phyloP scores from a whole-genome alignment of 2,797 vertebrate genomes.

The Danio choprae region DNA sequence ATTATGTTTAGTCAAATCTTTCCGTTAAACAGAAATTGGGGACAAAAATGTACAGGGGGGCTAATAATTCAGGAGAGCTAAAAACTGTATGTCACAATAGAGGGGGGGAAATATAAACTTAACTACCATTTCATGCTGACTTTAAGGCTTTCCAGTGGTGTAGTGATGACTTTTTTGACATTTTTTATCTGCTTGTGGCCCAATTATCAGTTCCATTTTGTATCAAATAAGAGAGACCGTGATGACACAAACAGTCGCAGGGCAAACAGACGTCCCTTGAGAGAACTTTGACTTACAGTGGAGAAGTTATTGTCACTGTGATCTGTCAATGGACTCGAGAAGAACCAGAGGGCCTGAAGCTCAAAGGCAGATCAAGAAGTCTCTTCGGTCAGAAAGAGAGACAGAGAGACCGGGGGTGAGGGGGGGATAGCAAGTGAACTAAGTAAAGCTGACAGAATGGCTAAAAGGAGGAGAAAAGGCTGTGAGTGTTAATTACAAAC shows the following conservation, averaged over 20 bases:
- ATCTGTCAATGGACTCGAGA: slow-evolving; percentile 40
- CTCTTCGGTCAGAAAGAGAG: slow-evolving; percentile 49
- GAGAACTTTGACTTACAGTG: slow-evolving; percentile 49
- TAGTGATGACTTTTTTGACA: not conserved
- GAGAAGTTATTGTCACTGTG: slow-evolving; percentile 27
- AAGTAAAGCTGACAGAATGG: slow-evolving; percentile 69
- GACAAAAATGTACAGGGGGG: too few species aligned
- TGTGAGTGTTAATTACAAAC: slow-evolving; percentile 81
- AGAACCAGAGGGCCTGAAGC: slow-evolving; percentile 43
- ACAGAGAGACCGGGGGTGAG: not conserved
- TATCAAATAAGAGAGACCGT: slow-evolving; percentile 16
- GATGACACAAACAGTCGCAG: not conserved
- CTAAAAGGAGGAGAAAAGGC: slow-evolving; percentile 75
- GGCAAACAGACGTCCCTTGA: slow-evolving; percentile 54
- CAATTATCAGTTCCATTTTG: slow-evolving; percentile 40
- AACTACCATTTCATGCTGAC: not conserved
- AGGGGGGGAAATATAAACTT: not conserved
- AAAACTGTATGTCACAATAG: too few species aligned
- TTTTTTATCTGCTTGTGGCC: slow-evolving; percentile 32
- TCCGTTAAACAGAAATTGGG: too few species aligned
- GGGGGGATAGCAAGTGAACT: slow-evolving; percentile 35
- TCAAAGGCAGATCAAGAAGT: slow-evolving; percentile 66
- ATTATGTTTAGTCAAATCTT: too few species aligned
- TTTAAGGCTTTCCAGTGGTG: slow-evolving; percentile 2
- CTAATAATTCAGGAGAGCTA: too few species aligned